Evolutionary conservation across 1,140 invertebrate species (phyloP).

Genomic region (Drosophila ercepeae): DNA sequence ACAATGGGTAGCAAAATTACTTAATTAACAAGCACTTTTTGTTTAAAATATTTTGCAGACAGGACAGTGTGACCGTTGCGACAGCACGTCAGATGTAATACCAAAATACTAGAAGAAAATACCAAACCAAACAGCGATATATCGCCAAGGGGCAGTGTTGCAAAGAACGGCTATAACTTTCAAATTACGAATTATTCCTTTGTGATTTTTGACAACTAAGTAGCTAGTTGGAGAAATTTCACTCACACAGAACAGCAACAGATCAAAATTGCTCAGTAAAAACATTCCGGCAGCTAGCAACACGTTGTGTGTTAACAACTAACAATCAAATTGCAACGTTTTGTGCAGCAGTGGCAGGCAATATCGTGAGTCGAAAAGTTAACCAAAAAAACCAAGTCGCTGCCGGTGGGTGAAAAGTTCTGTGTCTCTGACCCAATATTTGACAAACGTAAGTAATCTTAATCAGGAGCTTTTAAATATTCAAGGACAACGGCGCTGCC

Average conservation of each 20-base stretch:
- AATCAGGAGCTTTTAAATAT: not conserved
- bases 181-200: not conserved
- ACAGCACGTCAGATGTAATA: too few relatives aligned
- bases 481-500: conserved; percentile 33
- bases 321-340: conserved; percentile 42
- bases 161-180: not conserved
- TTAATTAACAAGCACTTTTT: conserved; percentile 55
- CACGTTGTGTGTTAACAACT: conserved; percentile 55
- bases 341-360: conserved; percentile 14
- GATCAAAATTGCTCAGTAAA: conserved; percentile 65
- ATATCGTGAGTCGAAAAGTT: conserved; percentile 6
- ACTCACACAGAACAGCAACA: conserved; percentile 22
- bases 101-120: too few relatives aligned
- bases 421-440: not conserved
- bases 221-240: conserved; percentile 46
- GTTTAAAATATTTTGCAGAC: conserved; percentile 69
- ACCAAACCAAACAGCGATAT: too few relatives aligned
- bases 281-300: conserved; percentile 70
- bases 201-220: conserved; percentile 23
- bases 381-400: conserved; percentile 23
- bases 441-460: not conserved
- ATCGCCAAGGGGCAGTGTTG: too few relatives aligned
- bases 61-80: conserved; percentile 40
- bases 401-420: conserved; percentile 29
- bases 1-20: conserved; percentile 26